Base-by-base conservation (phyloP, 2,113 vertebrate species). In the Lichenostomus cassidix region DNA sequence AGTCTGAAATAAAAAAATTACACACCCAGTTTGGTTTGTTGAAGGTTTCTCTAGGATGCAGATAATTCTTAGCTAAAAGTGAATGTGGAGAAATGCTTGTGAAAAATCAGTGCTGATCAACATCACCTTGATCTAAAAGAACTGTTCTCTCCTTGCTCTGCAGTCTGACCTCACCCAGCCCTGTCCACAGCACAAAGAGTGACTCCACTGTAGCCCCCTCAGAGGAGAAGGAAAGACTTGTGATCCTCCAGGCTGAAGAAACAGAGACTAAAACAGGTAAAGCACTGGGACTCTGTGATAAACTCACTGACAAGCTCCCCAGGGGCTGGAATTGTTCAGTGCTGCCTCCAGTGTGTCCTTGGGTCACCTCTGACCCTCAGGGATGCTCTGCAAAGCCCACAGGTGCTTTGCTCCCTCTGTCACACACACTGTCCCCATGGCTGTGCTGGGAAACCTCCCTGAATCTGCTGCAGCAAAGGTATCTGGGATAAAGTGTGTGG, bases 141-240 rank as follows among this genome's bases (percentile, higher is more conserved):
- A 3, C 70, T 62, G 15, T 82, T 94, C 90, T 76, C 95, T 44
- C 89, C 95, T 93, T 88, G 8, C 31, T 33, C 79, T 88, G 75
- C 95, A 99, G 99, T 94, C 97, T 99, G 76, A 98, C 98, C 63
- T 98, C 98, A 4, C 94, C 98, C 85, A 99, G 99, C 93, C 99
- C 99, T 9, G 89, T 98, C 31, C 98, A 98, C 60, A 98, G 98
- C 50, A 97, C 97, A 8, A 98, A 98, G 97, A 98, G 98, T 0
- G 98, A 98, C 75, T 97, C 97, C 62, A 94, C 96, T 25, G 95
- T 96, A 83, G 97, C 97, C 87, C 97, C 97, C 31, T 97, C 98
- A 1, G 98, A 99, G 88, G 98, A 98, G 68, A 98, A 98, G 95
- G 97, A 94, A 24, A 98, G 96, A 64, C 97, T 98, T 63, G 97